Conservation (phyloP, 2,888 invertebrate species). For the Chromoteleia sp. region DNA sequence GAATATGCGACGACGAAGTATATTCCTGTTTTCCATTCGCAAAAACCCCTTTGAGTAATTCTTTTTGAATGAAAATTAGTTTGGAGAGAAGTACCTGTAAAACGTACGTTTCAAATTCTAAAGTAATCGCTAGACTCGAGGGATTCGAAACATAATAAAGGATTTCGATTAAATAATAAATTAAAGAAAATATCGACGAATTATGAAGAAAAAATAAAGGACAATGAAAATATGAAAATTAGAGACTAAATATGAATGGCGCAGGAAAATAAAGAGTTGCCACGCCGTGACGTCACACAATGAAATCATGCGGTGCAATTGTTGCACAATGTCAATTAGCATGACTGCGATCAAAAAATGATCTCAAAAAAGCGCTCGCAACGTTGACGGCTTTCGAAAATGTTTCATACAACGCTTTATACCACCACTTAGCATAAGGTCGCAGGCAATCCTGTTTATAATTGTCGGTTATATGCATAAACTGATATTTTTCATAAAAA, state of each 20-base stretch:
- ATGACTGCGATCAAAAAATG: slow-evolving; percentile 44
- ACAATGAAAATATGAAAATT: neutral
- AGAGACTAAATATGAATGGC: neutral
- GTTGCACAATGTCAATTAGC: slow-evolving; percentile 51
- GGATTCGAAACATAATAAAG: too few relatives aligned
- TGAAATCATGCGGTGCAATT: slow-evolving; percentile 41
- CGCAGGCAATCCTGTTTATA: slow-evolving; percentile 46
- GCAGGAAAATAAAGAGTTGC: slow-evolving; percentile 11
- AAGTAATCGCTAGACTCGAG: too few relatives aligned
- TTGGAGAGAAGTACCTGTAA: too few relatives aligned
- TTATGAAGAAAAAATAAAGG: neutral
- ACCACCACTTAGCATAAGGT: slow-evolving; percentile 35
- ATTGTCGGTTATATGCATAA: slow-evolving; percentile 52
- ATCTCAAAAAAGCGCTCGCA: slow-evolving; percentile 46
- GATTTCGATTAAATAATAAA: too few relatives aligned
- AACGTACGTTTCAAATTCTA: too few relatives aligned
- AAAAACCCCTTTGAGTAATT: neutral
- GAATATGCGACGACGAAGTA: slow-evolving; percentile 10
- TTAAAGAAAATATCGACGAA: too few relatives aligned
- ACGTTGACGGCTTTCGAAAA: slow-evolving; percentile 34
- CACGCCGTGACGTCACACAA: slow-evolving; percentile 42
- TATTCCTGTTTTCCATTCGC: slow-evolving; percentile 16
- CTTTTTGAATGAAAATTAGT: too few relatives aligned
- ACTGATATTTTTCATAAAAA: slow-evolving; percentile 60
- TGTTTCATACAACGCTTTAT: slow-evolving; percentile 31